Conservation (phyloP, 2,888 invertebrate species). For the Leptura quadrifasciata region DNA sequence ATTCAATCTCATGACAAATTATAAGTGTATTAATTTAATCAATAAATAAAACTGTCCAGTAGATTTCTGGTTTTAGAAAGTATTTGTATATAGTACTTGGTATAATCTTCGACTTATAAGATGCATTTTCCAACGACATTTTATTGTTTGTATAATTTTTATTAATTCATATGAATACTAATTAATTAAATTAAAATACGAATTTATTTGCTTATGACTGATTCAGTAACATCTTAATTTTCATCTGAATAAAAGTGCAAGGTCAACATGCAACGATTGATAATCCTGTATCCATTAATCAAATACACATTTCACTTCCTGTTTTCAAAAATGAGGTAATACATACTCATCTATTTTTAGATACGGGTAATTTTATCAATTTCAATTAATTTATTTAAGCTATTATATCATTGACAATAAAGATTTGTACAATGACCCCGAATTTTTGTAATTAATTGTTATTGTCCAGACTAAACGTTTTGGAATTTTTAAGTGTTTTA, state of each 20-base stretch:
- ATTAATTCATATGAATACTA: no score
- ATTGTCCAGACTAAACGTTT: conserved; percentile 45
- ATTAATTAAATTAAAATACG: background rate
- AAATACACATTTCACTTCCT: conserved; percentile 32
- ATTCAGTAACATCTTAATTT: conserved; percentile 31
- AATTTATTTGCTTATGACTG: conserved; percentile 11
- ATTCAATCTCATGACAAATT: background rate
- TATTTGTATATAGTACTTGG: no score
- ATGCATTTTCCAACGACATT: no score
- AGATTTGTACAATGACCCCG: conserved; percentile 57
- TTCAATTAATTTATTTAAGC: conserved; percentile 47
- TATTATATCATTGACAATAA: conserved; percentile 52
- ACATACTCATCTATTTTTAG: conserved; percentile 32
- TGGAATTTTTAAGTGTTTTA: conserved; percentile 54
- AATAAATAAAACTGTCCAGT: no score
- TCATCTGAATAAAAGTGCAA: conserved; percentile 34
- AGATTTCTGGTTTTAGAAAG: no score
- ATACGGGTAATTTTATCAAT: conserved; percentile 37
- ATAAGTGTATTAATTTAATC: background rate
- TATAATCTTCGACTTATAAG: no score
- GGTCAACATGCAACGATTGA: conserved; percentile 33
- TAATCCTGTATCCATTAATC: conserved; percentile 22
- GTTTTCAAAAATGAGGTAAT: conserved; percentile 39
- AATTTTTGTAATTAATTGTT: conserved; percentile 51
- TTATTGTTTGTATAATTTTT: no score